Base-by-base conservation (phyloP, 30 jellyfish, hydroid and myxozoan species). In the Clytia hemisphaerica region DNA sequence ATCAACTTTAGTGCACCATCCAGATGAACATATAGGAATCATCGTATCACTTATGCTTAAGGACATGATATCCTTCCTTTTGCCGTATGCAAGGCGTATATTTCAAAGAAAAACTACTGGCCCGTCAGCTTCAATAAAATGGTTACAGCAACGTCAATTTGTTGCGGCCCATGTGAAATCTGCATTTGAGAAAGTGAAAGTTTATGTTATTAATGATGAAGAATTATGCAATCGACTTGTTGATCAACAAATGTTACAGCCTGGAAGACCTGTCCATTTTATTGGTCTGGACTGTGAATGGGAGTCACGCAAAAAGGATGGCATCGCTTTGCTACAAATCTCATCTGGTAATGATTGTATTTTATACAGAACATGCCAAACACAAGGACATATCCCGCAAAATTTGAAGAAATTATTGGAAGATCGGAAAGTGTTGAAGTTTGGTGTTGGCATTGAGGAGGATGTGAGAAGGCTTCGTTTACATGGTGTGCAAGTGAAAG, bases 231-330 rank as follows among this genome's bases (percentile, higher is more conserved):
- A 84, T 71, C 58, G 32, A 27, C 44, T 84, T 4, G 28, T 84
- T 12, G 37, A 53, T 24, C 69, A 73, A 4, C 61, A 73, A 62
- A 50, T 83, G 18, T 27, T 58, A 26, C 14, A 60, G 25, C 26
- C 35, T 31, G 37, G 32, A 14, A 6, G 31, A 5, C 38, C 26
- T 22, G 83, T 85, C 33, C 50, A 66, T 19, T 88, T 88, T 66
- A 25, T 79, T 32, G 97, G 97, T 2, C 75, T 88, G 31, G 97
- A 88, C 36, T 88, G 97, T 62, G 97, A 88, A 59, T 88, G 97
- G 97, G 84, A 53, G 2, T 67, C 64, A 28, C 75, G 38, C 21
- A 76, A 36, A 2, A 42, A 24, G 14, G 44, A 38, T 14, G 37
- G 61, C 7, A 88, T 74, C 16, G 94, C 97, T 61, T 49, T 88